Base-by-base conservation (phyloP, 2,113 vertebrate genomes). In the human region DNA sequence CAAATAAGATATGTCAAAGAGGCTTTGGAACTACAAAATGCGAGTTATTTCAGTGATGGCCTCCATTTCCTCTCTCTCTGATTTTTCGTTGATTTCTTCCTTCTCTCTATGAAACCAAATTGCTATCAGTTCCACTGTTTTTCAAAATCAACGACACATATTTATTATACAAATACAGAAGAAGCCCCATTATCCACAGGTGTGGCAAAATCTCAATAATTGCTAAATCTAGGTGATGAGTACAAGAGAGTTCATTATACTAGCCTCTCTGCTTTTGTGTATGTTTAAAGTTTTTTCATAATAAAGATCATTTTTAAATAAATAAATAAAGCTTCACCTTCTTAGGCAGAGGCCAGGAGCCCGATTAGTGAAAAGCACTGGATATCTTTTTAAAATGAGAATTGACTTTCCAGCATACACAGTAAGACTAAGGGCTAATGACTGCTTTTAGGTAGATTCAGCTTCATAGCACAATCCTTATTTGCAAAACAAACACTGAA, bases 141-240 rank as follows among this genome's bases (percentile, higher is more conserved):
- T 84, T 89, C 85, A 85, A 82, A 97, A 92, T 70, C 43, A 38
- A 72, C 52, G 76, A 87, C 35, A 55, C 66, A 25, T 66, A 57
- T 96, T 95, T 96, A 84, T 82, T 76, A 86, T 40, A 91, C 59
- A 95, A 79, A 76, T 9, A 72, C 61, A 85, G 50, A 92, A 92
- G 61, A 66, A 61, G 17, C 27, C 64, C 68, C 30, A 45, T 90
- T 45, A 80, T 64, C 75, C 70, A 90, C 27, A 12, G 79, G 23
- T 59, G 48, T 66, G 64, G 38, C 82, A 89, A 88, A 94, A 89
- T 59, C 50, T 93, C 38, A 32, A 70, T 76, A 70, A 64, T 38
- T 18, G 32, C 82, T 61, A 23, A 84, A 57, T 55, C 64, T 35
- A 76, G 64, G 38, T 52, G 45, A 38, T 40, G 40, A 25, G 73